Base-by-base conservation (phyloP, 2,888 invertebrate species). In the Labia minor region DNA sequence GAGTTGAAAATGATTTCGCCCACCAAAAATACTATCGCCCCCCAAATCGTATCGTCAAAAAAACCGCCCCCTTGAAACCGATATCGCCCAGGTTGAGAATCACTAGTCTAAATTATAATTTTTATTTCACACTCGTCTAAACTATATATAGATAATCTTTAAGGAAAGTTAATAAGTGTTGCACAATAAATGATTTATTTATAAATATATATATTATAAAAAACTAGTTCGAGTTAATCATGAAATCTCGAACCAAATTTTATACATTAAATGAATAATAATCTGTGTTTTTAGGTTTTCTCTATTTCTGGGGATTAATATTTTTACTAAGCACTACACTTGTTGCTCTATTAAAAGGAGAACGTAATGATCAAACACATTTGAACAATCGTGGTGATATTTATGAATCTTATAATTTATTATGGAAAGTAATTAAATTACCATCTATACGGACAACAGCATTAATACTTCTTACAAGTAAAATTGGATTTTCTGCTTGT, bases 401-500 rank as follows among this genome's bases (percentile, higher is more conserved):
- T 21, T 79, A 81, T 66, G 84, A 88, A 68, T 95, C 95, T 1
- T 99, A 98, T 76, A 84, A 83, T 71, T 85, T 90, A 64, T 80
- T 98, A 33, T 85, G 87, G 76, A 85, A 88, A 67, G 95, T 98
- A 73, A 82, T 96, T 0, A 85, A 86, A 74, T 82, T 96, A 73
- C 89, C 90, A 62, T 85, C 92, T 1, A 89, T 98, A 11, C 84
- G 88, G 73, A 86, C 85, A 0, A 83, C 94, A 72, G 85, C 91
- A 6, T 74, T 87, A 0, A 87, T 97, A 68, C 79, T 96, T 62
- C 83, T 98, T 66, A 98, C 97, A 4, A 88, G 89, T 62, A 97
- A 97, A 93, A 84, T 96, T 71, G 94, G 95, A 1, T 99, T 98
- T 80, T 90, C 95, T 49, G 95, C 97, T 0, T 90, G 93, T 69